phyloP scores from a whole-genome alignment of 2,888 invertebrate species.

The Oscheius sp. region DNA sequence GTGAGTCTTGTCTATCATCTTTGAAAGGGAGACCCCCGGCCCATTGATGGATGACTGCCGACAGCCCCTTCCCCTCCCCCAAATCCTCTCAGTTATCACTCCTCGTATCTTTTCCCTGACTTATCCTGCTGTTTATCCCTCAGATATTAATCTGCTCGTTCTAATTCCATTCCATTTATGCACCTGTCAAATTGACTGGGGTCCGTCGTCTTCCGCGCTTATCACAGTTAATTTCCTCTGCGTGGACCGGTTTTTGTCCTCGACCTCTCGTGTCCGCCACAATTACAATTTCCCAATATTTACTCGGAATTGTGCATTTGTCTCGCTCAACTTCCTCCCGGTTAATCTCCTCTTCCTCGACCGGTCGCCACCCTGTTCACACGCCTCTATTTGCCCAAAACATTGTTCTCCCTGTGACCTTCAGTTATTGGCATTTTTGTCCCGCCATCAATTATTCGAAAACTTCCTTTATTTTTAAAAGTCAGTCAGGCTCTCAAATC shows the following conservation, averaged over 20 bases:
- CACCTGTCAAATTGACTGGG: no score
- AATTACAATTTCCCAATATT: neutral
- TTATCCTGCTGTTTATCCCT: neutral
- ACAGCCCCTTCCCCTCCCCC: conserved; percentile 3
- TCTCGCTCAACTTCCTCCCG: neutral
- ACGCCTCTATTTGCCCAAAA: conserved; percentile 10
- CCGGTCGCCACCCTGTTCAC: conserved; percentile 4
- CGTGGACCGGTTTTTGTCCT: conserved; percentile 25
- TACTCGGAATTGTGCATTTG: neutral
- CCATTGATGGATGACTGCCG: conserved; percentile 32
- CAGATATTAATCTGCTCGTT: neutral
- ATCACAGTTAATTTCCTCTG: conserved; percentile 20
- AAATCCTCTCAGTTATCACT: neutral
- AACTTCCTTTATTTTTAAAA: neutral
- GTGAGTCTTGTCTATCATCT: neutral
- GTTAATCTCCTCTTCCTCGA: conserved; percentile 8
- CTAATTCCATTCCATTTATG: neutral
- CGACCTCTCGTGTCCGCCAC: neutral
- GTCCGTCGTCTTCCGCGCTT: neutral
- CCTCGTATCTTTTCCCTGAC: conserved; percentile 14
- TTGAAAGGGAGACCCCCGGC: neutral
- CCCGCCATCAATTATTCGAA: neutral
- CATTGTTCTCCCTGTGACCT: conserved; percentile 5
- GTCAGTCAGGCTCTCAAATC: conserved; percentile 21
- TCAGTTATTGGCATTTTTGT: conserved; percentile 2